These are phyloP conservation scores for Crotalus horridus DNA, from an alignment of 2,113 vertebrate species.

Conservation along the genomic window DNA sequence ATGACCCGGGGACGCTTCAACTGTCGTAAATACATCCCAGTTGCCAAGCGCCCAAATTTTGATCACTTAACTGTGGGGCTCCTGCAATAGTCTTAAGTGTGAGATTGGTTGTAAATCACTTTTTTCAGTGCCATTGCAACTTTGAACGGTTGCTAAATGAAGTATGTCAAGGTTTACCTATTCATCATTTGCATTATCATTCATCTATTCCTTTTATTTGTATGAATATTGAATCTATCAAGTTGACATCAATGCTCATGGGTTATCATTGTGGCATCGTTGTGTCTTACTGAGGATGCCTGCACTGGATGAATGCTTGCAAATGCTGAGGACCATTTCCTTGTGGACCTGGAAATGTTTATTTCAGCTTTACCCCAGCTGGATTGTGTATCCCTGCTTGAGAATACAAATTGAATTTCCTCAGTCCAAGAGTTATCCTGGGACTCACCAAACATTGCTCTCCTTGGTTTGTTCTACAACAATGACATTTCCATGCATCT, in stretches of 20 bases:
- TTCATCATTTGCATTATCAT: not conserved
- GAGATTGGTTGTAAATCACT: not conserved
- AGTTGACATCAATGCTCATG: not conserved
- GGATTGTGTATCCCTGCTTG: not conserved
- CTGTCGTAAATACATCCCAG: not conserved
- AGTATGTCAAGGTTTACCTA: not conserved
- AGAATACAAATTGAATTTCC: not conserved
- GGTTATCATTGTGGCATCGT: not conserved
- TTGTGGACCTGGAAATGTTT: not conserved
- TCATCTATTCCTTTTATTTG: not conserved
- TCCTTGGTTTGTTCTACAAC: conserved; percentile 90
- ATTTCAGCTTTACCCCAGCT: not conserved
- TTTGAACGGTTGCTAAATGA: not conserved
- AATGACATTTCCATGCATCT: conserved; percentile 82
- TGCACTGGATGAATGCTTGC: not conserved
- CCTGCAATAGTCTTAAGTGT: not conserved
- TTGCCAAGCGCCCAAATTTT: not conserved
- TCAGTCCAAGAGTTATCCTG: not conserved
- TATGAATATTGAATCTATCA: not conserved
- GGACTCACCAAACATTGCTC: conserved; percentile 87
- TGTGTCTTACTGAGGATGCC: not conserved
- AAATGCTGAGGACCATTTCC: not conserved
- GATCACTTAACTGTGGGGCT: not conserved
- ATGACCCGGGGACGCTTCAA: not conserved
- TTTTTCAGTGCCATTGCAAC: not conserved